A percentile compares a stretch with the other conserved stretches of the same genome.
phyloP scores from a whole-genome alignment of 2,888 invertebrate genomes.

The Polyommatus iphigenia region DNA sequence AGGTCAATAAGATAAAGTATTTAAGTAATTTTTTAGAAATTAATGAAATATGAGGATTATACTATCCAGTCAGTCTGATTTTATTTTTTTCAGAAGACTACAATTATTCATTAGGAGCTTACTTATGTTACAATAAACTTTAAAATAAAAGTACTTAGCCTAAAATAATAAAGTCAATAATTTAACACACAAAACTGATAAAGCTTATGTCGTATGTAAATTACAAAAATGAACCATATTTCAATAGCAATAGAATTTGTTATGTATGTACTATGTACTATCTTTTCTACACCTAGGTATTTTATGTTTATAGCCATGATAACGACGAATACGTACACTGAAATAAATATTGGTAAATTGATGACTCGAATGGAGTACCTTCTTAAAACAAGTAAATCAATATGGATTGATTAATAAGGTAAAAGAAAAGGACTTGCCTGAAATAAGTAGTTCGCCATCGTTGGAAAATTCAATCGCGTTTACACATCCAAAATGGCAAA shows the following conservation, averaged over 20 bases:
- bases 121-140: background rate
- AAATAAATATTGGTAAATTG: background rate
- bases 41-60: background rate
- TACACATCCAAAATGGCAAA: constrained; percentile 96
- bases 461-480: constrained; percentile 97
- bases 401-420: background rate
- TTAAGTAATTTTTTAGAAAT: background rate
- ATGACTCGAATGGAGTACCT: background rate
- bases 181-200: background rate
- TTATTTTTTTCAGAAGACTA: background rate
- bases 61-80: background rate
- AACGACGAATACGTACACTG: background rate
- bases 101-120: background rate
- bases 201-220: background rate
- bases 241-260: background rate
- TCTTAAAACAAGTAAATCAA: background rate
- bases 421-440: constrained; percentile 82
- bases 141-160: background rate
- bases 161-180: background rate
- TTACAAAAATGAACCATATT: background rate
- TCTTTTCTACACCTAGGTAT: background rate
- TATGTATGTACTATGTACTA: background rate
- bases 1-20: background rate
- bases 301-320: background rate
- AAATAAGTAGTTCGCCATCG: constrained; percentile 91